Evolutionary conservation across 2,888 invertebrate genomes (phyloP), one percentile per base, ranked within the genome.

Genomic region (Crepidodera aurea): DNA sequence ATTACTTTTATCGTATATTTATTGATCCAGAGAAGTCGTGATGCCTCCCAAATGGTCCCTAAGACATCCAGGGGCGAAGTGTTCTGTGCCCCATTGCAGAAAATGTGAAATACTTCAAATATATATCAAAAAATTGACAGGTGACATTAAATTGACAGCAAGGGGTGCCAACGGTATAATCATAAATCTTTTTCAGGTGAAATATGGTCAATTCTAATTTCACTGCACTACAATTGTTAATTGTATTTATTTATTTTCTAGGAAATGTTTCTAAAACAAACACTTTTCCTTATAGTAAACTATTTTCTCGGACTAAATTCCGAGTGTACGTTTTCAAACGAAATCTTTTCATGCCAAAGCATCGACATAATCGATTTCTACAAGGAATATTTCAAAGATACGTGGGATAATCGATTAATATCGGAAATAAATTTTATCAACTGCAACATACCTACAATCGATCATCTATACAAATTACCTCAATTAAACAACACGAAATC

Each of bases 341-440:
- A 44, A 22, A n/a, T 44, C 1, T 44, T 55, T 19, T 55, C 32
- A 0, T 55, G 55, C 19, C 19, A 55, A 42, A 12, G 18, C 18
- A 55, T 19, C 10, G 13, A 12, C 18, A n/a, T 55, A n/a, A 27
- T 18, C 1, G 55, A 44, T 32, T 5, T 55, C 15, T 55, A 44
- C 55, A 55, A 44, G 29, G 44, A 55, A 8, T 55, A 29, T 29
- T 55, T 44, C 13, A 19, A 18, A 18, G 55, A 29, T 27, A 18
- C 42, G 32, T 42, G 27, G 27, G 34, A n/a, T n/a, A 34, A 34
- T 12, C n/a, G n/a, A 7, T 32, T 6, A 12, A 29, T 55, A 16
- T 32, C 34, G n/a, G 22, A 19, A 19, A 34, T 56, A 8, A 32
- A 34, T 46, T 7, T 56, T 7, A 34, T 22, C 1, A 46, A 46